Evolutionary conservation across 2,797 vertebrate species (phyloP), one percentile per base, ranked within the genome.

Genomic region (Epinephelus coioides): DNA sequence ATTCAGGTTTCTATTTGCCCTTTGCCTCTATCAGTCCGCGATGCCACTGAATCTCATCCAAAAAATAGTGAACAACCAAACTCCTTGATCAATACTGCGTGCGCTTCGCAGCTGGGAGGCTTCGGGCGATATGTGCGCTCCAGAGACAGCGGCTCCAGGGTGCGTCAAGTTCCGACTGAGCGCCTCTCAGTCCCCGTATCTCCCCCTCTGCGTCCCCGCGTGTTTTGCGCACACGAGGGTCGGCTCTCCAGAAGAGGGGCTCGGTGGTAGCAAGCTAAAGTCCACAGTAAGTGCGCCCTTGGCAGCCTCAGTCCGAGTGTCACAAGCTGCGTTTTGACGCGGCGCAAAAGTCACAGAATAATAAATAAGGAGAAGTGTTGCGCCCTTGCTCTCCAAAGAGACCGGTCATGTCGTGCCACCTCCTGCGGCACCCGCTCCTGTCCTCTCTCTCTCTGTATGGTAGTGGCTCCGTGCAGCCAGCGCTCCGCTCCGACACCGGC

Each of bases 191-290:
- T 68, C 62, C 46, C 55, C 17, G 68, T n/a, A 11, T 56, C 76
- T 66, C 47, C 53, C 17, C 25, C 73, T 64, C 34, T 43, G 60
- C 40, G 78, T 78, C 81, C 66, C 53, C 53, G 77, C 78, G 78
- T 79, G 59, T 30, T 74, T 76, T 86, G 77, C 87, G 86, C 91
- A 81, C 88, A 69, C 82, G 81, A n/a, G 78, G 81, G 10, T 73
- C 2, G 6, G 11, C 27, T 78, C 76, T 77, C 76, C 34, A 10
- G 34, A 34, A 34, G 27, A 6, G 25, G 46, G 50, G 68, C 27
- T 69, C 49, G 49, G 50, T 2, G 14, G 53, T 14, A 15, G 69
- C 77, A 4, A 34, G 40, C 18, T 23, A 2, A 63, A 76, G 85
- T 85, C 83, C 64, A 34, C 23, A n/a, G 34, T 34, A 34, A 34